Base-by-base conservation (phyloP, 2,888 invertebrate species). In the Serripes groenlandicus region DNA sequence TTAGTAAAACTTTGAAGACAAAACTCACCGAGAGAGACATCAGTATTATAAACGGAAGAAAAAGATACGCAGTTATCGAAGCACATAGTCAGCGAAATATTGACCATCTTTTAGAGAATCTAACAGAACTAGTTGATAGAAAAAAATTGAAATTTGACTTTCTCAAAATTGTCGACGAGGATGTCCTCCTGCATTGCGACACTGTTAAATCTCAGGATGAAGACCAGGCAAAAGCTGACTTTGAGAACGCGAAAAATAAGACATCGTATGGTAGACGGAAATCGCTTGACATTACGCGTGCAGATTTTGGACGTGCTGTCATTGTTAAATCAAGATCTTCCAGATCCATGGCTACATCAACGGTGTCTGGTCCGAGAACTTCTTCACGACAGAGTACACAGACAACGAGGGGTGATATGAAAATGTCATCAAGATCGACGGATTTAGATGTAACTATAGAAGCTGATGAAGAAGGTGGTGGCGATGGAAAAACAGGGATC, bases 51-150 rank as follows among this genome's bases (percentile, higher is more conserved):
- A 87, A 82, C 64, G 82, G 85, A 34, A 56, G 72, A 32, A 86
- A 86, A 49, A 72, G 85, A 11, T 88, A 87, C 72, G 90, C 89
- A 0, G 84, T 89, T 30, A 81, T 91, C 21, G 83, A 90, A 76
- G 83, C 89, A 26, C 87, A 87, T 30, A 75, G 86, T 66, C 88
- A 86, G 26, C 81, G 85, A 21, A 82, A 87, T 37, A 84, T 89
- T 3, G 81, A 86, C 30, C 85, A 70, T 71, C 73, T 86, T 11
- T 75, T 88, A 9, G 80, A 88, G 62, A 75, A 73, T 26, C 52
- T 89, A 3, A 58, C 62, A 4, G 73, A 81, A n/a, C 77, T 70
- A 60, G 86, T 83, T 35, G 86, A 85, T 34, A 66, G 88, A n/a
- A 68, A 75, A 35, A 78, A 83, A 9, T 56, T 88, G 1, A 70